Evolutionary conservation across 2,113 vertebrate species (phyloP), one percentile per base, ranked within the genome.

Genomic region (Pterocles orientalis): DNA sequence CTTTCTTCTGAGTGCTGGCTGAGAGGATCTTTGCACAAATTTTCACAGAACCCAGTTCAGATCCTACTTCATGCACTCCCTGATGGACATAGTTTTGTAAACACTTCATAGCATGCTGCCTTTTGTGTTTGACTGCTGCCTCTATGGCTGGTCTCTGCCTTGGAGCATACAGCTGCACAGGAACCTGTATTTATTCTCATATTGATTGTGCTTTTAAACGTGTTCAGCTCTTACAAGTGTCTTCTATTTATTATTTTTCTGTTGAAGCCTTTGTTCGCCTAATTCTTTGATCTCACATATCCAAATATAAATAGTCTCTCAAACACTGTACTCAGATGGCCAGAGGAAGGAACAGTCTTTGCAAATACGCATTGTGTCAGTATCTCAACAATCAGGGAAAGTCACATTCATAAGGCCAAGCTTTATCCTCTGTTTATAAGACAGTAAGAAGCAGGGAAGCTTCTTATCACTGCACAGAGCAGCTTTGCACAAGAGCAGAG

Each of bases 191-290:
- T 93, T 92, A 64, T 81, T 28, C 68, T 88, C 4, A 1, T 62
- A 90, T 70, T 80, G 72, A 36, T 83, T 86, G 43, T 62, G 45
- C 60, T 96, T 93, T 95, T 82, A 73, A 81, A 58, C 66, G 36
- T 26, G 12, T 51, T 95, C 64, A 66, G 88, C 56, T 81, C 79
- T 96, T 66, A 50, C 19, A 70, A 93, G 68, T 77, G 60, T 78
- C 76, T 80, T 82, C 43, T 94, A 75, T 92, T 95, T 89, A 60
- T 96, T 94, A 34, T 90, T 90, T 94, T 96, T 90, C 64, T 88
- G 82, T 39, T 41, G 61, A 94, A 95, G 82, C 45, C 62, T 92
- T 91, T 95, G 90, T 94, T 90, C 1, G 1, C 75, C 47, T 24
- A 18, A 88, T 58, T 83, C 90, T 95, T 96, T 96, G 93, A 94